Evolutionary conservation across 1,140 invertebrate species (phyloP).

Genomic region (Drosophila bifasciata): DNA sequence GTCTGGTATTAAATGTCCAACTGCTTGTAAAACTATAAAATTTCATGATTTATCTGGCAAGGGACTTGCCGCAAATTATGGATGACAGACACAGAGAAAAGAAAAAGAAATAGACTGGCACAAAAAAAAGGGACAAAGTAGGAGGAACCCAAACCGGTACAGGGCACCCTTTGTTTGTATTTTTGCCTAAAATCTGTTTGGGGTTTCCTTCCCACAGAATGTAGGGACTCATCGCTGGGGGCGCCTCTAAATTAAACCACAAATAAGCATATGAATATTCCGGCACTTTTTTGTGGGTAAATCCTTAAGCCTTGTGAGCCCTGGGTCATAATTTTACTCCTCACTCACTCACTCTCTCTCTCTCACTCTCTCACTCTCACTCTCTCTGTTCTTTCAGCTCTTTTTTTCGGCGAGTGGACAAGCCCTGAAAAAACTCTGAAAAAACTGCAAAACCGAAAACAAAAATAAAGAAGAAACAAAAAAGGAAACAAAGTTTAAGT

Average conservation of each 20-base stretch:
- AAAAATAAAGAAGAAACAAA: conserved; percentile 26
- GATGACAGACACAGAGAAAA: background rate
- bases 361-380: background rate
- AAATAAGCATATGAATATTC: conserved; percentile 55
- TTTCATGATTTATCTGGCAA: conserved; percentile 49
- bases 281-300: conserved; percentile 8
- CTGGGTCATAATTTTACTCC: conserved; percentile 17
- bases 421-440: no score
- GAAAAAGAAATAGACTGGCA: background rate
- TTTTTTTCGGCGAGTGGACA: conserved; percentile 15
- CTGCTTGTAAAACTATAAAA: conserved; percentile 61
- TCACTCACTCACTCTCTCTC: background rate
- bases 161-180: background rate
- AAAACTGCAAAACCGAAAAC: background rate
- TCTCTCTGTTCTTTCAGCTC: conserved; percentile 12
- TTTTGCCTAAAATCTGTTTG: background rate
- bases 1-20: conserved; percentile 42
- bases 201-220: no score
- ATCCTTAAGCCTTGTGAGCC: conserved; percentile 25
- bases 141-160: background rate
- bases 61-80: background rate
- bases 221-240: conserved; percentile 15
- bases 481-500: conserved; percentile 13
- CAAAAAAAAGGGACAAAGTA: no score
- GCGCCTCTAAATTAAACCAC: conserved; percentile 43